Evolutionary conservation across 2,113 vertebrate genomes (phyloP), one percentile per base, ranked within the genome.

Genomic region (Otis tarda): DNA sequence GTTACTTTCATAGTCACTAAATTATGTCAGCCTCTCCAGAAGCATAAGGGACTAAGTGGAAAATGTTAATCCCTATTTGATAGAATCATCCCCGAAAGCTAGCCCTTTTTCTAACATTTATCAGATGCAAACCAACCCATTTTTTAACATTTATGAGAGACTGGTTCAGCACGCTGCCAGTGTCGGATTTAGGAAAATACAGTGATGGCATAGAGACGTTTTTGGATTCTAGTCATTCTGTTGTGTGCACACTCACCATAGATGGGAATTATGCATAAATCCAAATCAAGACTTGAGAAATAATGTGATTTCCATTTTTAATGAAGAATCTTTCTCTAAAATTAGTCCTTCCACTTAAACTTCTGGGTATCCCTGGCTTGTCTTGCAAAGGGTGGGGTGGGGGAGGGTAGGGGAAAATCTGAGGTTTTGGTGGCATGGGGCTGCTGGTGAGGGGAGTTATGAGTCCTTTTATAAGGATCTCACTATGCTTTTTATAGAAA

Each of bases 1-100:
- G 84, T 95, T 95, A 91, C 61, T 95, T 96, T 94, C 59, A 55
- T 24, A 91, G 78, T 89, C 84, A 91, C 65, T 87, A 82, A 95
- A 93, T 96, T 81, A 85, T 93, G 93, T 90, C 90, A 95, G 59
- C 75, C 47, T 76, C 50, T 67, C 75, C 75, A 95, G 78, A 91
- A 89, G 70, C 55, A 64, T 60, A 77, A 86, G 45, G 50, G 82
- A 52, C 67, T 80, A 83, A 93, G 53, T 31, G 37, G 59, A 94
- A 95, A 96, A 95, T 80, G 70, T 85, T 95, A 95, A 94, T 91
- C 70, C 55, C 7, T 24, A 21, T 83, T 89, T 83, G 70, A 93
- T 55, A 91, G 78, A 85, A 90, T 14, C 45, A 65, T 59, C 20
- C 63, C 31, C 64, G 74, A 91, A 91, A 87, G 25, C 65, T 37